A percentile compares a stretch with the other conserved stretches of the same genome.
phyloP scores from a whole-genome alignment of 1,140 invertebrate species.

The Drosophila biarmipes region DNA sequence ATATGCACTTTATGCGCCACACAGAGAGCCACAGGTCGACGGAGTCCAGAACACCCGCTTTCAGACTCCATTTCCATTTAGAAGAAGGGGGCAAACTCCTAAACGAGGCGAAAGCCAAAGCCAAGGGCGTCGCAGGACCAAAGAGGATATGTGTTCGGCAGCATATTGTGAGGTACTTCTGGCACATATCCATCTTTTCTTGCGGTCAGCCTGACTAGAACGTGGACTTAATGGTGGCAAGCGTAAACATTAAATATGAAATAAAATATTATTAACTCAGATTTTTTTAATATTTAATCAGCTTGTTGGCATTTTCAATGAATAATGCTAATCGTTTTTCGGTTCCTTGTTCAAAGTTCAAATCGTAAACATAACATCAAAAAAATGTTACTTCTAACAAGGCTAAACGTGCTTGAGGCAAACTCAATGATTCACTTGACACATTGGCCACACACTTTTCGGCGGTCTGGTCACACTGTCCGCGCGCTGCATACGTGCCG shows the following conservation, averaged over 20 bases:
- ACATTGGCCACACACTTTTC: conserved; percentile 1
- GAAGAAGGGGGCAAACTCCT: background rate
- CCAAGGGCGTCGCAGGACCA: conserved; percentile 52
- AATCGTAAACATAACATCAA: too few species aligned
- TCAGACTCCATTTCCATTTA: conserved; percentile 1
- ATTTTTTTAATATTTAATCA: background rate
- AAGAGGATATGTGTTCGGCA: conserved; percentile 34
- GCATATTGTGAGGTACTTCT: conserved; percentile 57
- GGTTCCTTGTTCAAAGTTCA: too few species aligned
- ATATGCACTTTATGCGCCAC: conserved; percentile 69
- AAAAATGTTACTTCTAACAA: too few species aligned
- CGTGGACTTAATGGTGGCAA: background rate
- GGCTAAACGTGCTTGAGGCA: too few species aligned
- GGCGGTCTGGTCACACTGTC: conserved; percentile 13
- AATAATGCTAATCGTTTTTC: too few species aligned
- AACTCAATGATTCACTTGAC: too few species aligned
- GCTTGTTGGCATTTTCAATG: too few species aligned
- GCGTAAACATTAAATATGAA: background rate
- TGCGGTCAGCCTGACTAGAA: background rate
- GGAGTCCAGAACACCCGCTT: conserved; percentile 18
- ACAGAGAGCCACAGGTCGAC: conserved; percentile 52
- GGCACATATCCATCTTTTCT: conserved; percentile 12
- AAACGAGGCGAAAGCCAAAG: conserved; percentile 52
- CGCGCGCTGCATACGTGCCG: background rate
- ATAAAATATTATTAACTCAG: background rate